Conservation (phyloP, 2,888 invertebrate genomes). For the Venusia cambrica region DNA sequence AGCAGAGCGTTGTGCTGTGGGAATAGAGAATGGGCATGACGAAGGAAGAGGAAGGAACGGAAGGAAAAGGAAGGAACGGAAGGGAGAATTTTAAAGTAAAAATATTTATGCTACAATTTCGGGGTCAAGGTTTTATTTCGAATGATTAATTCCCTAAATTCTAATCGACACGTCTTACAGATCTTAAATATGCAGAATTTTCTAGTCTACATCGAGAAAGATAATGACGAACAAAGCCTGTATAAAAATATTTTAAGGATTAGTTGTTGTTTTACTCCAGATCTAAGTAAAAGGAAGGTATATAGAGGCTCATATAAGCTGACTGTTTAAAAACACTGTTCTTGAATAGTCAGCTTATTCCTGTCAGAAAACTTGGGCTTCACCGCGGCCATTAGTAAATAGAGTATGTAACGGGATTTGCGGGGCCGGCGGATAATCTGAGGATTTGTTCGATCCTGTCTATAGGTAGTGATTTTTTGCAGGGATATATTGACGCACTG, state of each 20-base stretch:
- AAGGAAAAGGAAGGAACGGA: neutral
- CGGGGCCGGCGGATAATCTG: slow-evolving; percentile 22
- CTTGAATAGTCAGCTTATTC: neutral
- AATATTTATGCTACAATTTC: neutral
- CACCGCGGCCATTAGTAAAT: slow-evolving; percentile 5
- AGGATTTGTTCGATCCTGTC: slow-evolving; percentile 28
- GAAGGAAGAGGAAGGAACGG: neutral
- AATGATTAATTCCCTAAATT: too few species aligned
- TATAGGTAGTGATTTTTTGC: slow-evolving; percentile 32
- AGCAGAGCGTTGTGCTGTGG: slow-evolving; percentile 57
- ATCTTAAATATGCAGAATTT: too few species aligned
- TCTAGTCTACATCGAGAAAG: too few species aligned
- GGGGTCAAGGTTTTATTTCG: too few species aligned
- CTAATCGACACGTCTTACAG: too few species aligned
- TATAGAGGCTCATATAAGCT: too few species aligned
- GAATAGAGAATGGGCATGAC: slow-evolving; percentile 1
- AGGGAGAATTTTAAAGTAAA: too few species aligned
- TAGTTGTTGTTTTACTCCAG: too few species aligned
- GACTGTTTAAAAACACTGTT: too few species aligned
- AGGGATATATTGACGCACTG: slow-evolving; percentile 10
- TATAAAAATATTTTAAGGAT: too few species aligned
- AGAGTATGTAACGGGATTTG: slow-evolving; percentile 15
- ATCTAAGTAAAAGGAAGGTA: too few species aligned
- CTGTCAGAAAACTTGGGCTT: slow-evolving; percentile 1
- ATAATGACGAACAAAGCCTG: too few species aligned